A percentile compares a stretch with the other conserved stretches of the same genome.
Evolutionary conservation across 2,888 invertebrate genomes (phyloP).

Genomic region (Megastigmus dorsalis): DNA sequence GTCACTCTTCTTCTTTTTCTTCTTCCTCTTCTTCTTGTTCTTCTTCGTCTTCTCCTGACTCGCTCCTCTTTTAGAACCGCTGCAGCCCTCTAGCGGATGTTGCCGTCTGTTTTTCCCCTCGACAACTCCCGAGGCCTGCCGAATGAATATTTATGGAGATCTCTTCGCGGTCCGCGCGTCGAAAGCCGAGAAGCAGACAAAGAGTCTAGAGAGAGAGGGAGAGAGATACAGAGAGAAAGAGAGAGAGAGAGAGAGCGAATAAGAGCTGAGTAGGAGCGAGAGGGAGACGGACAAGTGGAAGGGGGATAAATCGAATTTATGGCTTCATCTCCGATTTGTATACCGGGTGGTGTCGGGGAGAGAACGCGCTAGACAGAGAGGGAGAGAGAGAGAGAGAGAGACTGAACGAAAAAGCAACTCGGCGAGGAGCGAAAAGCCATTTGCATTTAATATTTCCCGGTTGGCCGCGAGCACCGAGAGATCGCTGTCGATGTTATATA

Average conservation of each 20-base stretch:
- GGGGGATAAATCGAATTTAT: constrained; percentile 57
- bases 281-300: background rate
- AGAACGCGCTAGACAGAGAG: too few species aligned
- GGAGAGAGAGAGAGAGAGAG: too few species aligned
- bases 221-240: background rate
- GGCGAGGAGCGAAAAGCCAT: background rate
- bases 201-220: background rate
- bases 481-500: background rate
- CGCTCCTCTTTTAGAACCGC: background rate
- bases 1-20: too few species aligned
- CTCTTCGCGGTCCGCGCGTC: constrained; percentile 1
- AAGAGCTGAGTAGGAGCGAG: too few species aligned
- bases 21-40: too few species aligned
- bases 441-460: constrained; percentile 33
- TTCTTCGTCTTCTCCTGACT: too few species aligned
- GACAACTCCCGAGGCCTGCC: too few species aligned
- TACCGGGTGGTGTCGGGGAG: background rate
- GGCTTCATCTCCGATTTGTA: constrained; percentile 55
- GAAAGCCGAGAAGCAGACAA: constrained; percentile 24
- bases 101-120: too few species aligned
- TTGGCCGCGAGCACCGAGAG: background rate
- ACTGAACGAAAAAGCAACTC: constrained; percentile 23
- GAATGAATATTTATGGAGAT: constrained; percentile 58
- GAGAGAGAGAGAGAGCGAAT: background rate
- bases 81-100: background rate